Percentiles rank a stretch among this genome's conserved stretches.
Evolutionary conservation across 2,113 vertebrate genomes (phyloP).

Genomic region (Grammomys surdaster): DNA sequence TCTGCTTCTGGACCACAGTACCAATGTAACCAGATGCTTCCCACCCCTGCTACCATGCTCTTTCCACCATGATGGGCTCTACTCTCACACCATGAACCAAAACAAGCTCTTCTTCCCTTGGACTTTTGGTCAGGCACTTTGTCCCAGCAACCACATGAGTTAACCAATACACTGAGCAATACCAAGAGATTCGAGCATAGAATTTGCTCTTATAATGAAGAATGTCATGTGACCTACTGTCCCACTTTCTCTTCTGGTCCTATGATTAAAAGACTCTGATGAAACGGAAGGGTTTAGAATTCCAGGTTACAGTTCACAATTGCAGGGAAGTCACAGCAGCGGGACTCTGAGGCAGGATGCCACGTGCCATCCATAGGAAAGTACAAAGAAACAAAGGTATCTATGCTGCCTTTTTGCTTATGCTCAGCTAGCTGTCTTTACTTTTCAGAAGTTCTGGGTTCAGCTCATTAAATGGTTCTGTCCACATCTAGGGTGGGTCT

Average conservation of each 20-base stretch:
- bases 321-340: background rate
- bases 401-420: background rate
- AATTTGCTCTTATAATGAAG: background rate
- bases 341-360: background rate
- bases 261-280: background rate
- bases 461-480: background rate
- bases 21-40: background rate
- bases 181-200: background rate
- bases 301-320: background rate
- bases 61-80: background rate
- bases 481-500: background rate
- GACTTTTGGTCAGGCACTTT: background rate
- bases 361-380: too few relatives aligned
- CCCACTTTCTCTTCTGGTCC: background rate
- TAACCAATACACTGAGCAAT: background rate
- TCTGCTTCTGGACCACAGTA: background rate
- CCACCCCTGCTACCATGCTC: fast-evolving
- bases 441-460: background rate
- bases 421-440: background rate
- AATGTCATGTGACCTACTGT: background rate
- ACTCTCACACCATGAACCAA: background rate
- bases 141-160: background rate
- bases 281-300: background rate
- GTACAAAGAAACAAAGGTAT: background rate
- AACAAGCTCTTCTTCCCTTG: background rate